These are phyloP conservation scores for Phodopus roborovskii DNA, from an alignment of 2,113 vertebrate genomes.

Conservation along the genomic window DNA sequence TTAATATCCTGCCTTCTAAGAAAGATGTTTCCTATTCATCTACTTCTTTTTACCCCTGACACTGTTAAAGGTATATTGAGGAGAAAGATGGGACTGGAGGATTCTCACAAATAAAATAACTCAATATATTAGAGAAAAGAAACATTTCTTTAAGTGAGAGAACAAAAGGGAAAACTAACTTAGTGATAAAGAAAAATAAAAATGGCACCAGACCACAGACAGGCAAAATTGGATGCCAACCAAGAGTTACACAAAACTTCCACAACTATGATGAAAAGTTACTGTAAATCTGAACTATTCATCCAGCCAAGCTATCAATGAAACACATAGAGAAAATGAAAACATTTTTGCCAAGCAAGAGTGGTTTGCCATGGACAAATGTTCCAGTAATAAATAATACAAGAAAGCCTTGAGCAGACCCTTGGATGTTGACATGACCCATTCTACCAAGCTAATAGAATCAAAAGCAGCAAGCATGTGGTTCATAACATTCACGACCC, in stretches of 20 bases:
- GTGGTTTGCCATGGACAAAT: not conserved
- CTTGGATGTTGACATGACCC: not conserved
- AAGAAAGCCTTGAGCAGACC: not conserved
- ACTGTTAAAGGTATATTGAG: not conserved
- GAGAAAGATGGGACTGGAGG: not conserved
- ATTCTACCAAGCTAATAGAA: not conserved
- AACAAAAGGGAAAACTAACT: not conserved
- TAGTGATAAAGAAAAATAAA: not conserved
- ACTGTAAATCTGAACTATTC: not conserved
- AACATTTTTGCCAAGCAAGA: constrained; percentile 30
- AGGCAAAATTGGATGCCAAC: not conserved
- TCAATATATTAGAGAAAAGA: not conserved
- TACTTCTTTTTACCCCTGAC: not conserved
- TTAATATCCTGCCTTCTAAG: not conserved
- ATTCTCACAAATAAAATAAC: not conserved
- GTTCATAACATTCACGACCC: not conserved
- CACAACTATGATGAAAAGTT: not conserved
- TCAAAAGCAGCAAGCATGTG: constrained; percentile 10
- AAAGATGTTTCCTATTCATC: not conserved
- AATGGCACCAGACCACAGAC: not conserved
- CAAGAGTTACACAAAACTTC: not conserved
- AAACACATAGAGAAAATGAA: not conserved
- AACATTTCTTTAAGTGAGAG: not conserved
- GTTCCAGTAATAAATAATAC: constrained; percentile 12
- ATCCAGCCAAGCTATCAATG: not conserved